Conservation (phyloP, 2,113 vertebrate species). For the Chascanopsetta lugubris region DNA sequence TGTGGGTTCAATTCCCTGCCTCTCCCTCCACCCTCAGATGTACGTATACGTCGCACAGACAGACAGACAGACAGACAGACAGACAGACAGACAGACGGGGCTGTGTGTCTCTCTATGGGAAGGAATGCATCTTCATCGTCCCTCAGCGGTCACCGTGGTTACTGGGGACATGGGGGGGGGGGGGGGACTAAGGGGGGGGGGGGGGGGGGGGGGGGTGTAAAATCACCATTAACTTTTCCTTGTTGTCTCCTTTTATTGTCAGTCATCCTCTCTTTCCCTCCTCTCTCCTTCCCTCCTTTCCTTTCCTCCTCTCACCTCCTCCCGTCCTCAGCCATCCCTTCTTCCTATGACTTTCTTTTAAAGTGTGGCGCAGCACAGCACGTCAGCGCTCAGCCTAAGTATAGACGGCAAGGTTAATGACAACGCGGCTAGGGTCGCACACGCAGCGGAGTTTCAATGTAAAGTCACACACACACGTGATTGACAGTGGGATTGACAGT, state of each 20-base stretch:
- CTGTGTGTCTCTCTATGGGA: slow-evolving; percentile 56
- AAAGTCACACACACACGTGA: slow-evolving; percentile 37
- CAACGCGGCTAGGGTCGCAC: slow-evolving; percentile 56
- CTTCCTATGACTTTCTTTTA: slow-evolving; percentile 60
- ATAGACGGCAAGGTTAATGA: slow-evolving; percentile 82
- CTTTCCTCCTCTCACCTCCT: slow-evolving; percentile 22
- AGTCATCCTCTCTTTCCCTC: slow-evolving; percentile 15
- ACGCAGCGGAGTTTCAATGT: slow-evolving; percentile 44
- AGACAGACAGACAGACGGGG: slow-evolving; percentile 72
- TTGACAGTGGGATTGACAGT: no score
- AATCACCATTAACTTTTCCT: no score
- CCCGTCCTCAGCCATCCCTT: slow-evolving; percentile 24
- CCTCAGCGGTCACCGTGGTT: slow-evolving; percentile 60
- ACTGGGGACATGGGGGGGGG: slow-evolving; percentile 56
- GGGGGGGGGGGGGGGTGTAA: no score
- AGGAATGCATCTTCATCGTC: slow-evolving; percentile 63
- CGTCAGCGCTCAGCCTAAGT: slow-evolving; percentile 70
- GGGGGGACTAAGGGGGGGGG: no score
- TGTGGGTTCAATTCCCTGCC: no score
- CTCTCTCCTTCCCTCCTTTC: slow-evolving; percentile 22
- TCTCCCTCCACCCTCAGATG: no score
- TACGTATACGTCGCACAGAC: no score
- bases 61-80: slow-evolving; percentile 59
- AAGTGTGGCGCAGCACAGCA: slow-evolving; percentile 64
- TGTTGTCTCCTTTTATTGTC: slow-evolving; percentile 31